phyloP scores from a whole-genome alignment of 2,888 invertebrate genomes.

The Metalampra italica region DNA sequence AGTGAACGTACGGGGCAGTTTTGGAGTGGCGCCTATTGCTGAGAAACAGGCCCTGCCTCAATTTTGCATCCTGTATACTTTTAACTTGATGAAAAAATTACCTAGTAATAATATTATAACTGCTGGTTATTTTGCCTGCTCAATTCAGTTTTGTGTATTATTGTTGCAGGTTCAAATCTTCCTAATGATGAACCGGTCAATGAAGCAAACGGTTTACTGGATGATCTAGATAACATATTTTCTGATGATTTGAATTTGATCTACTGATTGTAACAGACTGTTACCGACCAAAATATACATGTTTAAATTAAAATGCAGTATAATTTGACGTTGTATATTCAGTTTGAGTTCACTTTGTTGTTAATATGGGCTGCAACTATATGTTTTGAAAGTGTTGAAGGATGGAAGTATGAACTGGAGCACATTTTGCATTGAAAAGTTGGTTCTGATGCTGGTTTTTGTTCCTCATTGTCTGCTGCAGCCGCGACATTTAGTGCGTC shows the following conservation, averaged over 20 bases:
- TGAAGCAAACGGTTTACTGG: constrained; percentile 40
- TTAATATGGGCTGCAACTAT: constrained; percentile 58
- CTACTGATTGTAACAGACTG: too few relatives aligned
- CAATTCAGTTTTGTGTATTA: constrained; percentile 3
- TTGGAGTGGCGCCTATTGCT: too few relatives aligned
- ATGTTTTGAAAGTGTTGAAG: constrained; percentile 58
- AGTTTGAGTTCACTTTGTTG: constrained; percentile 7
- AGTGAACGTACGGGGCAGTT: too few relatives aligned
- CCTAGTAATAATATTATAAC: too few relatives aligned
- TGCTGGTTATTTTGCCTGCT: too few relatives aligned
- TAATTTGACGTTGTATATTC: neutral
- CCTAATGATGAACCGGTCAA: constrained; percentile 19
- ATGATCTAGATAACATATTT: constrained; percentile 60
- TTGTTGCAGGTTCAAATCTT: constrained; percentile 43
- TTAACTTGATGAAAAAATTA: too few relatives aligned
- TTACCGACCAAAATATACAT: neutral
- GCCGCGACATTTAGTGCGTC: neutral
- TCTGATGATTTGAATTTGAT: constrained; percentile 59
- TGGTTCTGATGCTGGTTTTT: constrained; percentile 2
- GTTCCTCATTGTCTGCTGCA: neutral
- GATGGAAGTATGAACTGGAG: constrained; percentile 47
- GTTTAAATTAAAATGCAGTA: neutral
- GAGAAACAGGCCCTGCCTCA: too few relatives aligned
- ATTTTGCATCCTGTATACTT: too few relatives aligned
- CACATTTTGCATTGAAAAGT: constrained; percentile 63